Base-by-base conservation (phyloP, 2,797 vertebrate genomes). In the Brachyrhaphis roseni region DNA sequence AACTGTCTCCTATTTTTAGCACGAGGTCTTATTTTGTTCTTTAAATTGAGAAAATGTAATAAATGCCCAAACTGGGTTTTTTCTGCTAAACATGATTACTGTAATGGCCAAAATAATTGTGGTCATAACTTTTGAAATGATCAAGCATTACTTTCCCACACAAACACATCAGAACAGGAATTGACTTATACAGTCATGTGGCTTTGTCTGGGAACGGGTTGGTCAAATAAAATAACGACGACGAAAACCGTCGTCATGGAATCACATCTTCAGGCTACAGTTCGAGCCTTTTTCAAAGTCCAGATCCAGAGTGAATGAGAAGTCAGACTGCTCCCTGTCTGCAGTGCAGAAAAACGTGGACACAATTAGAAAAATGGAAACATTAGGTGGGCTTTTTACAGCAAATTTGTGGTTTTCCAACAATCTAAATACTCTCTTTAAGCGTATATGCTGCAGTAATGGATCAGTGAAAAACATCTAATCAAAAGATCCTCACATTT, bases 131-230 rank as follows among this genome's bases (percentile, higher is more conserved):
- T 26, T 41, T 64, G 39, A 66, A 5, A 23, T 10, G 4, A 66
- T 39, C 34, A 23, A 18, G 16, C 28, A 0, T 10, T 66, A 15
- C 23, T 26, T 26, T 26, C 26, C 66, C 66, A 43, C 39, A 45
- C 39, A 70, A 62, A 75, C 66, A 46, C 23, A 39, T 26, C 31
- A 88, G 28, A 81, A 13, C 7, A 64, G 82, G 83, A 90, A 87
- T 1, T 74, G 49, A 81, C 53, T 74, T 26, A n/a, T 2, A 49
- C 41, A 12, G 45, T 71, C 45, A 75, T 0, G 45, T 3, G 0
- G 0, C 8, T 68, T 34, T 39, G 41, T 31, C n/a, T 43, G 13
- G 16, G 8, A 34, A 23, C 0, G 31, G 34, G 34, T 39, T 23
- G 66, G 18, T 68, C 23, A 41, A 68, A 68, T 41, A 4, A 5